Conservation (phyloP, 2,888 invertebrate genomes). For the Quadriops clusia region DNA sequence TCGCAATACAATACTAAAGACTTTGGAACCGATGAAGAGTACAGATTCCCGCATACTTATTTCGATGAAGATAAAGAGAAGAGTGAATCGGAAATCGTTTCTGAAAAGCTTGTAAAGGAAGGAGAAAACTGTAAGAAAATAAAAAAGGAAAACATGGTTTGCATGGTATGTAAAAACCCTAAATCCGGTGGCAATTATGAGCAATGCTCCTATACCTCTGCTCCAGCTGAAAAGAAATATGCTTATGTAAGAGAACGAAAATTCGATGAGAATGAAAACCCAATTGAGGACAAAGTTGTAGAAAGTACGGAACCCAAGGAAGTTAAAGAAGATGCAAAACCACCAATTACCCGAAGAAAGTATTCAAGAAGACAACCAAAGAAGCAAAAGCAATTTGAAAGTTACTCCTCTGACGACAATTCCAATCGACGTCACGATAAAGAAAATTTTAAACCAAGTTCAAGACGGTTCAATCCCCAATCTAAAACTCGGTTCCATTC, state of each 20-base stretch:
- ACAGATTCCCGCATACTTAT: constrained; percentile 41
- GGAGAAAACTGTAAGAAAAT: constrained; percentile 54
- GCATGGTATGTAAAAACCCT: constrained; percentile 61
- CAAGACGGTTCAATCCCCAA: too few relatives aligned
- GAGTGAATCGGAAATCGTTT: constrained; percentile 49
- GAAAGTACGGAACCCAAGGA: constrained; percentile 31
- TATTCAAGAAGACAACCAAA: neutral
- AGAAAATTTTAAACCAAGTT: too few relatives aligned
- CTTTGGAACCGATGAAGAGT: constrained; percentile 33
- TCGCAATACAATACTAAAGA: constrained; percentile 29
- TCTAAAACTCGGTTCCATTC: neutral
- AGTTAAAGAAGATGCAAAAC: constrained; percentile 9
- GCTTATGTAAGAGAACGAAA: constrained; percentile 54
- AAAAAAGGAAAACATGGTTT: constrained; percentile 52
- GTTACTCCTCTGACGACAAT: too few relatives aligned
- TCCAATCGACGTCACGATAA: too few relatives aligned
- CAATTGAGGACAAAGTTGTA: constrained; percentile 37
- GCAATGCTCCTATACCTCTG: constrained; percentile 66
- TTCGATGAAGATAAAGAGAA: constrained; percentile 45
- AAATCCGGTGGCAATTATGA: constrained; percentile 67
- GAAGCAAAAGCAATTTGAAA: constrained; percentile 6
- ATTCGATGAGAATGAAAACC: constrained; percentile 47
- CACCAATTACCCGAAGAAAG: constrained; percentile 8
- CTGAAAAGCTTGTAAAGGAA: constrained; percentile 46
- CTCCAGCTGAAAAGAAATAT: constrained; percentile 59